Evolutionary conservation across 1,140 invertebrate genomes (phyloP).

Genomic region (Diuraphis noxia): DNA sequence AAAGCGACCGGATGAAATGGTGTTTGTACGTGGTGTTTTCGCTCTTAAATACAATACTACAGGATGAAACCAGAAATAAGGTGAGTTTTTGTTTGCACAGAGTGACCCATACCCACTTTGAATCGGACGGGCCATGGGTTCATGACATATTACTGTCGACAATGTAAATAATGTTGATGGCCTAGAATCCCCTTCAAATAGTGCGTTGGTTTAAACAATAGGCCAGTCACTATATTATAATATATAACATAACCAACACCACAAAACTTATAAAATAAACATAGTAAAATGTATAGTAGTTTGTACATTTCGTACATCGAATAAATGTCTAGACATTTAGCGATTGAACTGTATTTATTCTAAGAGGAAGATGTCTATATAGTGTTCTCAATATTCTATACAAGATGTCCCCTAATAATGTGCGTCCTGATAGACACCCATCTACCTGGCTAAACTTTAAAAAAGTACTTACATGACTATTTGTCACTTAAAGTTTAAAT

Average conservation of each 20-base stretch:
- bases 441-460: not conserved
- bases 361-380: not conserved
- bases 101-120: not conserved
- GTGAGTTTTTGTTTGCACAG: not conserved
- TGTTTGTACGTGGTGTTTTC: not conserved
- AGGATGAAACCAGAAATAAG: not conserved
- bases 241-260: not conserved
- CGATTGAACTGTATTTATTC: not conserved
- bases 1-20: not conserved
- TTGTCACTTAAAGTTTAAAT: not conserved
- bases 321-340: not conserved
- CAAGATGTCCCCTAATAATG: not conserved
- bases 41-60: not conserved
- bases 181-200: not conserved
- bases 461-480: not conserved
- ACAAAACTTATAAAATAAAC: not conserved
- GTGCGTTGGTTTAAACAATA: not conserved
- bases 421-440: not conserved
- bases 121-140: not conserved
- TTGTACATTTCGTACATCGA: not conserved
- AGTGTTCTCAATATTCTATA: not conserved
- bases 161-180: constrained; percentile 17
- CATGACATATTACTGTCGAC: not conserved
- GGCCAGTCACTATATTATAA: not conserved
- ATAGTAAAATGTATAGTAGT: not conserved